Evolutionary conservation across 1,140 invertebrate species (phyloP).

Genomic region (Archivesica marissinica): DNA sequence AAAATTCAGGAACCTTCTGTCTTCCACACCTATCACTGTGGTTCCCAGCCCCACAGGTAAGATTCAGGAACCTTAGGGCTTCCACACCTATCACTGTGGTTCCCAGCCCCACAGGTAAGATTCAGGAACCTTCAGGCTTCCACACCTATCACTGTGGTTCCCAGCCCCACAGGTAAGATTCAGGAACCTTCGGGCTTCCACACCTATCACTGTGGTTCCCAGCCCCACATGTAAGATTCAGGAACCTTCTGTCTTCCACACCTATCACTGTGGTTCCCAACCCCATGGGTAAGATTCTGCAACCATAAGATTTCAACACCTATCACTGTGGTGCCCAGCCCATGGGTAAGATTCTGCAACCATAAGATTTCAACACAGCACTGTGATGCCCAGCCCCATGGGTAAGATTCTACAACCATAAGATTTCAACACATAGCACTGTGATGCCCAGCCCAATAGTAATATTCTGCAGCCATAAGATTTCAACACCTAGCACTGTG

Average conservation of each 20-base stretch:
- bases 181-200: too few relatives aligned
- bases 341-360: not conserved
- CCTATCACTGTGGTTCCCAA: not conserved
- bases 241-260: too few relatives aligned
- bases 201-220: not conserved
- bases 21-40: too few relatives aligned
- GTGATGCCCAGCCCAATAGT: not conserved
- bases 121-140: too few relatives aligned
- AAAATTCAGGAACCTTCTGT: too few relatives aligned
- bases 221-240: not conserved
- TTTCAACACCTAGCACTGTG: too few relatives aligned
- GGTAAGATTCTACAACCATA: not conserved
- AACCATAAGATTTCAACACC: too few relatives aligned
- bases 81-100: too few relatives aligned
- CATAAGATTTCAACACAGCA: too few relatives aligned
- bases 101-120: not conserved
- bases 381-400: not conserved
- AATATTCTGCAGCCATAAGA: too few relatives aligned
- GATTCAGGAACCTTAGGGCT: too few relatives aligned
- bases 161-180: not conserved
- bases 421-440: too few relatives aligned
- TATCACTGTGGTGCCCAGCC: not conserved
- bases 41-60: not conserved
- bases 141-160: conserved; percentile 5
- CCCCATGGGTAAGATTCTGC: not conserved